These are phyloP conservation scores for Trachelus stipa DNA, from an alignment of 2,888 invertebrate species.

Conservation along the genomic window DNA sequence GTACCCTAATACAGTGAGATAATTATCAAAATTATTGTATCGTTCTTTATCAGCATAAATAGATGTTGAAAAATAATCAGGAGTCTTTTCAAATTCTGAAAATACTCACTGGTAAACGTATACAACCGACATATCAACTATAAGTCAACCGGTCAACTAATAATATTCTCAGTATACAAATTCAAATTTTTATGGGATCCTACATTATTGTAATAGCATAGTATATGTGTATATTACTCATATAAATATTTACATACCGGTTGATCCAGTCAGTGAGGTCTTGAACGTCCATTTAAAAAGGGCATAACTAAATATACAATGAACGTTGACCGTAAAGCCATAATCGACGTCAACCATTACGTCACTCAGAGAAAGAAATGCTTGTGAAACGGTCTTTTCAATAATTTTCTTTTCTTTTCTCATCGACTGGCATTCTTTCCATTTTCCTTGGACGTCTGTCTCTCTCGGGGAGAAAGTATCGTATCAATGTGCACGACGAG, in stretches of 20 bases:
- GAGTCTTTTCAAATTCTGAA: no score
- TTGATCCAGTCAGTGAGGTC: neutral
- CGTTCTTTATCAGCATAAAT: no score
- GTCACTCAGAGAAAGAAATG: neutral
- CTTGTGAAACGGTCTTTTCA: neutral
- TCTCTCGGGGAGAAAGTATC: neutral
- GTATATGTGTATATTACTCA: neutral
- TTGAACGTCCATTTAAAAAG: neutral
- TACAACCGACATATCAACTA: no score
- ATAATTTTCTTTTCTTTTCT: neutral
- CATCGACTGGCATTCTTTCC: neutral
- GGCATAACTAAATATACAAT: neutral
- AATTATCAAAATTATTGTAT: no score
- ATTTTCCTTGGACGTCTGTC: neutral
- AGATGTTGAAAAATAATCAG: no score
- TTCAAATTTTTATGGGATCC: no score
- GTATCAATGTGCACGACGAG: neutral
- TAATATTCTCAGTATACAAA: no score
- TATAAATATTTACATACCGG: neutral
- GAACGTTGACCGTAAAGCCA: neutral
- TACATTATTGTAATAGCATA: neutral
- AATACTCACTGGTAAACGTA: no score
- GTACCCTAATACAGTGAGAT: no score
- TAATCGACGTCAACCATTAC: neutral
- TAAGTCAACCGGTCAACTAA: no score